Evolutionary conservation across 2,888 invertebrate genomes (phyloP).

Genomic region (Seladonia tumulorum): DNA sequence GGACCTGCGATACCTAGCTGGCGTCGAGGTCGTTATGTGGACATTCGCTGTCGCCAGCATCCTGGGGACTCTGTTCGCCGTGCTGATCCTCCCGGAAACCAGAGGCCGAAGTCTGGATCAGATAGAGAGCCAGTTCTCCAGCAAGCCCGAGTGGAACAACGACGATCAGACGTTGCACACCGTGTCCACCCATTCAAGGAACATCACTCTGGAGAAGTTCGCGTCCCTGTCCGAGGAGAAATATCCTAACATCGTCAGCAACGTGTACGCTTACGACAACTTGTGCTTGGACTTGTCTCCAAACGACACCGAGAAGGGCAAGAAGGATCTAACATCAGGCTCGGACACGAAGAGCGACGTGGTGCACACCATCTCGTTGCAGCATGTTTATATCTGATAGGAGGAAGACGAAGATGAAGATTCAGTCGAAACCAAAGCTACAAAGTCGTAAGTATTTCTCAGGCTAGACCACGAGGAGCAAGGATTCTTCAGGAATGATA

Average conservation of each 20-base stretch:
- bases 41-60: constrained; percentile 87
- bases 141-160: constrained; percentile 70
- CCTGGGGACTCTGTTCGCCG: constrained; percentile 87
- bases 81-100: constrained; percentile 88
- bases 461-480: background rate
- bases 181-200: constrained; percentile 52
- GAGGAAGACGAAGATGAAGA: background rate
- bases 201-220: constrained; percentile 74
- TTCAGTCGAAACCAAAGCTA: constrained; percentile 17
- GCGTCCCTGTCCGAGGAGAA: constrained; percentile 75
- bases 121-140: constrained; percentile 88
- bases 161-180: constrained; percentile 31
- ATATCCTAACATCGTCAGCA: constrained; percentile 64
- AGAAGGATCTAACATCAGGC: background rate
- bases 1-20: constrained; percentile 86
- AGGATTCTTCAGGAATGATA: background rate
- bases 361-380: constrained; percentile 62
- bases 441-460: background rate
- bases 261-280: constrained; percentile 76
- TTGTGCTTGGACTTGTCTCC: constrained; percentile 73
- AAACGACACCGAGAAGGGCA: constrained; percentile 57
- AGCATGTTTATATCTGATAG: constrained; percentile 66
- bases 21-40: constrained; percentile 88
- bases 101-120: constrained; percentile 89
- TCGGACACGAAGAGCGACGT: constrained; percentile 26